phyloP scores from a whole-genome alignment of 2,113 vertebrate species.

The Dermatemys mawii region DNA sequence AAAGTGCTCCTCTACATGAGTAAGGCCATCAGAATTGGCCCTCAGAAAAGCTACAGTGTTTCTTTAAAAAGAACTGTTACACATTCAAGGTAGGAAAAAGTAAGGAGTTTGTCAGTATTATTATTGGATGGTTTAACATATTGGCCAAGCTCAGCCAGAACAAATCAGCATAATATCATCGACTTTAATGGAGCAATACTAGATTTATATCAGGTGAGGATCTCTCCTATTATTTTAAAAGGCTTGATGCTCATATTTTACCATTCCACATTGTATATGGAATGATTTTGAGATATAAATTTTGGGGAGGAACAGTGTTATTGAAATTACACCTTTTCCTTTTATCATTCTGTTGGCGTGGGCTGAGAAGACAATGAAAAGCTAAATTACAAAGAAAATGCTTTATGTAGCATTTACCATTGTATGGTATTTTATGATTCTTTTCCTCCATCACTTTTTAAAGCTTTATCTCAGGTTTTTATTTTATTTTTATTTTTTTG shows the following conservation, averaged over 20 bases:
- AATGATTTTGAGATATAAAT: constrained; percentile 33
- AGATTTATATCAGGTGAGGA: neutral
- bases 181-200: neutral
- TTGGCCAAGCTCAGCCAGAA: neutral
- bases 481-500: neutral
- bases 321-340: neutral
- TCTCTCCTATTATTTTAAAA: neutral
- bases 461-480: neutral
- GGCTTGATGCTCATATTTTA: constrained; percentile 12
- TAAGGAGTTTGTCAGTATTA: neutral
- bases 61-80: neutral
- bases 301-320: constrained; percentile 1
- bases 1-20: neutral
- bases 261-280: neutral
- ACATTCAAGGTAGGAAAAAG: neutral
- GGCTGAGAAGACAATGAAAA: neutral
- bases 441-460: neutral
- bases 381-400: neutral
- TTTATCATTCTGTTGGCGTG: constrained; percentile 1
- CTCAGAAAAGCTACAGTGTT: neutral
- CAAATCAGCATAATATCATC: neutral
- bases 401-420: constrained; percentile 22
- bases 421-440: neutral
- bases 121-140: neutral
- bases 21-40: neutral